Evolutionary conservation across 1,140 invertebrate species (phyloP).

Genomic region (Apolygus lucorum): DNA sequence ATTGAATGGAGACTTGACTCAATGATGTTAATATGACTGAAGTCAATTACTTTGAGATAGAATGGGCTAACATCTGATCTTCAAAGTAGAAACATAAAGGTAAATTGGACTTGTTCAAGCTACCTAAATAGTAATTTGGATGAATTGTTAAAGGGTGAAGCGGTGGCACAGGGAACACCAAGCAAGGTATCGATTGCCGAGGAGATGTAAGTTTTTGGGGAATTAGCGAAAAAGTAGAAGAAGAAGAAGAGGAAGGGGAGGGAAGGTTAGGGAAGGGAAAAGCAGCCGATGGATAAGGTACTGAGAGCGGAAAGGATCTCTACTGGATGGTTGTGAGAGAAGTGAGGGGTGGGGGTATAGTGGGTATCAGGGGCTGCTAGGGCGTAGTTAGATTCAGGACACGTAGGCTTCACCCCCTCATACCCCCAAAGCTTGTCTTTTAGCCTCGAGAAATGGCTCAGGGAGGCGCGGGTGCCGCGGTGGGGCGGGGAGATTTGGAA

Average conservation of each 20-base stretch:
- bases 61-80: too few species aligned
- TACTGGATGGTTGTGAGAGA: background rate
- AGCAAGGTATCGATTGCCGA: slow-evolving; percentile 18
- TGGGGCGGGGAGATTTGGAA: background rate
- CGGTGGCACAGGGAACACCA: too few species aligned
- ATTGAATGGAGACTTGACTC: too few species aligned
- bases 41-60: too few species aligned
- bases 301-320: background rate
- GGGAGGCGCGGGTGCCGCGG: background rate
- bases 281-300: slow-evolving; percentile 4
- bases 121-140: too few species aligned
- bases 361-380: background rate
- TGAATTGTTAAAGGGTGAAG: too few species aligned
- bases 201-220: slow-evolving; percentile 21
- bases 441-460: slow-evolving; percentile 23
- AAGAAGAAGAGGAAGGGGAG: background rate
- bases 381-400: slow-evolving; percentile 14
- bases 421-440: slow-evolving; percentile 20
- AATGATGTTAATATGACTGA: too few species aligned
- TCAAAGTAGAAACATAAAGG: too few species aligned
- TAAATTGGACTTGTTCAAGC: too few species aligned
- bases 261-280: background rate
- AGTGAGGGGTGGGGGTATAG: background rate
- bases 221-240: slow-evolving; percentile 7
- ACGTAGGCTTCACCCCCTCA: slow-evolving; percentile 14